Percentiles rank a stretch among this genome's conserved stretches.
These are phyloP conservation scores for Quiscalus mexicanus DNA, from an alignment of 2,113 vertebrate species.

Conservation along the genomic window DNA sequence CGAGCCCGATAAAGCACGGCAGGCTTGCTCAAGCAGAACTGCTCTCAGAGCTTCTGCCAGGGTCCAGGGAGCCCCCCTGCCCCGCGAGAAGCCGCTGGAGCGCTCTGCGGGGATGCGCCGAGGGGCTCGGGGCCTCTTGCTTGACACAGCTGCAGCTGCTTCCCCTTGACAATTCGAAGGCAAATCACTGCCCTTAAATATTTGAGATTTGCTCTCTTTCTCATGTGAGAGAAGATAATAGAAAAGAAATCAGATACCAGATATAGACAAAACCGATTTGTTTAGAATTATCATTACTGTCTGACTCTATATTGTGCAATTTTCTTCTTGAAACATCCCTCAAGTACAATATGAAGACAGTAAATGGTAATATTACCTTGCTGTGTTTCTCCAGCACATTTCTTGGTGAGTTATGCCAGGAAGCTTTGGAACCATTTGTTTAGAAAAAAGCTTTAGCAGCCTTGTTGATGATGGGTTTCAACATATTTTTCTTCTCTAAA, in stretches of 20 bases:
- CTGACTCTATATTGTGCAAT: background rate
- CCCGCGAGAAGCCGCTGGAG: background rate
- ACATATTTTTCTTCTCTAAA: background rate
- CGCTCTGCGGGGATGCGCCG: rapidly evolving
- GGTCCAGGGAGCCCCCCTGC: background rate
- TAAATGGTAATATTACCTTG: background rate
- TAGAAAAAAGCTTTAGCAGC: background rate
- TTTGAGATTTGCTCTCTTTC: background rate
- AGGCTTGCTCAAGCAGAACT: background rate
- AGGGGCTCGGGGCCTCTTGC: rapidly evolving
- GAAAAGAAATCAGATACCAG: background rate
- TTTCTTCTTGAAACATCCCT: background rate
- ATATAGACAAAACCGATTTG: background rate
- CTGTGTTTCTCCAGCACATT: background rate
- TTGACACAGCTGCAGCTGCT: background rate
- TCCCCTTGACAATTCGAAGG: too few relatives aligned
- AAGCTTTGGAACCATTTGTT: background rate
- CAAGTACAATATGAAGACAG: background rate
- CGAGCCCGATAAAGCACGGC: rapidly evolving
- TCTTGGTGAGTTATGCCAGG: background rate
- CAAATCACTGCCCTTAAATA: background rate
- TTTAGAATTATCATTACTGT: background rate
- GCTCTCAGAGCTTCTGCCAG: background rate
- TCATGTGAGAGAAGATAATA: background rate
- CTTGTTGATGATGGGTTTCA: background rate